phyloP scores from a whole-genome alignment of 2,888 invertebrate genomes.

The Epinotia ramella region DNA sequence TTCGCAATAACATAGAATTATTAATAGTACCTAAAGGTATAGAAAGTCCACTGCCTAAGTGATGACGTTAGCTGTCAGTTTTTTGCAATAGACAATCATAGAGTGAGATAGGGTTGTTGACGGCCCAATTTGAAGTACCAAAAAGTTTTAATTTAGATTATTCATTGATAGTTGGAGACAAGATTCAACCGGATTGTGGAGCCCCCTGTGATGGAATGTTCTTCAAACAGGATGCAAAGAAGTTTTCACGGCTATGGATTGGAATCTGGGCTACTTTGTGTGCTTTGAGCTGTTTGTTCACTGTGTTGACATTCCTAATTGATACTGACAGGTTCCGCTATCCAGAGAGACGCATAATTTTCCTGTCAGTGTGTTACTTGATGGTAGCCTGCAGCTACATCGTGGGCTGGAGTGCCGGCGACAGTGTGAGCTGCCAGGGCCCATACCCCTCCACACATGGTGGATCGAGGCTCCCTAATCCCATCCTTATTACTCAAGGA shows the following conservation, averaged over 20 bases:
- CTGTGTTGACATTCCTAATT: conserved; percentile 96
- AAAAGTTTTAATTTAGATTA: conserved; percentile 93
- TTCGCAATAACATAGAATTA: no score
- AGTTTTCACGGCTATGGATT: conserved; percentile 95
- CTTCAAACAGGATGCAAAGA: conserved; percentile 92
- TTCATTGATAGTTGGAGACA: conserved; percentile 92
- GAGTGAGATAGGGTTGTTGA: no score
- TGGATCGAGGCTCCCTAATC: conserved; percentile 89
- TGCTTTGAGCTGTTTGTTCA: conserved; percentile 95
- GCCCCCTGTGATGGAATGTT: conserved; percentile 97
- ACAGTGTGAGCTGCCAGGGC: conserved; percentile 93
- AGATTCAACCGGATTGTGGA: conserved; percentile 91
- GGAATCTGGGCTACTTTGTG: conserved; percentile 97
- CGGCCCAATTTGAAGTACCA: conserved; percentile 85
- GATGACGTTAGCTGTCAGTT: no score
- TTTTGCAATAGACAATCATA: no score
- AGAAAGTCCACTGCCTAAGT: no score
- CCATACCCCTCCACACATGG: conserved; percentile 90
- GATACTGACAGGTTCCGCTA: conserved; percentile 98
- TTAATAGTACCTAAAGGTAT: no score
- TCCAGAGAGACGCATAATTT: conserved; percentile 99
- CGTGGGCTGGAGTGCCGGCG: conserved; percentile 93
- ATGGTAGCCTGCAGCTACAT: conserved; percentile 97
- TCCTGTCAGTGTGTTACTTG: conserved; percentile 97
- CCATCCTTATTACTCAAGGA: conserved; percentile 95